Conservation (phyloP, 2,888 invertebrate genomes). For the Branchipolynoe longqiensis region DNA sequence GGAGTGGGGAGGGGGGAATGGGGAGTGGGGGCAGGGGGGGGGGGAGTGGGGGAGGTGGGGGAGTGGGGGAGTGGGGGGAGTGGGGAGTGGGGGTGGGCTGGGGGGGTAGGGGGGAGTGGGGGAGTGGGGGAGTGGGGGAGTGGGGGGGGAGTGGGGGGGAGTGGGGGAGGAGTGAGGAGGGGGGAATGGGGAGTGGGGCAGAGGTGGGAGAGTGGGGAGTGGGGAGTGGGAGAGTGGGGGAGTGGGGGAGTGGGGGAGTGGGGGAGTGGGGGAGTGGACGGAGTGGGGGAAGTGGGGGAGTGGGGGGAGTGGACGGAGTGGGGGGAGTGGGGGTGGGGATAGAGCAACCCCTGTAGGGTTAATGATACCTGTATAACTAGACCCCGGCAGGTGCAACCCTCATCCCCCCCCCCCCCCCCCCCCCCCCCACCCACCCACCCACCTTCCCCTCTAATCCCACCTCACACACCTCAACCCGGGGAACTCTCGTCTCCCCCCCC, state of each 20-base stretch:
- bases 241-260: not conserved
- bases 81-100: not conserved
- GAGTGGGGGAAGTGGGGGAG: conserved; percentile 5
- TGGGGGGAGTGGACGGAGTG: not conserved
- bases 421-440: conserved; percentile 8
- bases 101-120: not conserved
- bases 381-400: conserved; percentile 14
- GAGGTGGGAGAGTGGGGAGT: not conserved
- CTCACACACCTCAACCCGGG: not conserved
- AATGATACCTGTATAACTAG: conserved; percentile 29
- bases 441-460: not conserved
- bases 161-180: not conserved
- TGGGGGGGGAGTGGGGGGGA: not conserved
- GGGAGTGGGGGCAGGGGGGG: not conserved
- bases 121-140: not conserved
- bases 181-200: not conserved
- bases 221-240: not conserved
- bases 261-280: not conserved
- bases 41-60: not conserved
- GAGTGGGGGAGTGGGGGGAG: not conserved
- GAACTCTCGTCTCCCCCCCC: not conserved
- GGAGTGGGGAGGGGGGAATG: not conserved
- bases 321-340: not conserved
- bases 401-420: not conserved
- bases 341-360: conserved; percentile 24